Evolutionary conservation across 2,888 invertebrate genomes (phyloP).

Genomic region (Quadroppia sp.): DNA sequence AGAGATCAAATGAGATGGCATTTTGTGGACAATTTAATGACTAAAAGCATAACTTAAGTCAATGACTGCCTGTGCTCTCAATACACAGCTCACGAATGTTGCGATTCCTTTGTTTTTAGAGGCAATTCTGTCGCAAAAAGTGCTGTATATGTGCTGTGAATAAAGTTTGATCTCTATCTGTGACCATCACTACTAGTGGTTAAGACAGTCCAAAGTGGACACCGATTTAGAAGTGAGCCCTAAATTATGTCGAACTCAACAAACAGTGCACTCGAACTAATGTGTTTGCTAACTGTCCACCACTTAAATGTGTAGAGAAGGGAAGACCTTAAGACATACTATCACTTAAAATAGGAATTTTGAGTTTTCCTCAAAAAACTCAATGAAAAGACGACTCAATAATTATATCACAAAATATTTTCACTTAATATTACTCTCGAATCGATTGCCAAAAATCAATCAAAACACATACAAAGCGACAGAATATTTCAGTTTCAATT

Average conservation of each 20-base stretch:
- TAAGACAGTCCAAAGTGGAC: background rate
- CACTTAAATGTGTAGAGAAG: background rate
- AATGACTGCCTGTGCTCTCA: slow-evolving; percentile 1
- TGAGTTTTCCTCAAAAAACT: background rate
- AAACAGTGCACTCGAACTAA: background rate
- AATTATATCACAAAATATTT: no score
- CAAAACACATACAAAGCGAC: no score
- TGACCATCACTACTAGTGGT: background rate
- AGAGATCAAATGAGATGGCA: slow-evolving; percentile 9
- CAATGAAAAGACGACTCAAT: background rate
- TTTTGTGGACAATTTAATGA: slow-evolving; percentile 31
- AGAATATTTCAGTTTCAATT: no score
- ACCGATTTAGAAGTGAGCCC: background rate
- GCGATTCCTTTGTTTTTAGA: slow-evolving; percentile 7
- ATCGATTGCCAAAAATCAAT: no score
- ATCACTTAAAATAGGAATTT: background rate
- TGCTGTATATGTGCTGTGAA: background rate
- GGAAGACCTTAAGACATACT: background rate
- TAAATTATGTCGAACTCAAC: background rate
- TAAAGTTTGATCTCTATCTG: slow-evolving; percentile 9
- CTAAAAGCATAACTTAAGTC: slow-evolving; percentile 23
- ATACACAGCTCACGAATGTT: background rate
- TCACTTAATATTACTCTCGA: no score
- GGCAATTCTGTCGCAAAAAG: background rate
- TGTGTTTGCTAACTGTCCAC: background rate